These are phyloP conservation scores for Agrochola litura DNA, from an alignment of 2,888 invertebrate species.

Conservation along the genomic window DNA sequence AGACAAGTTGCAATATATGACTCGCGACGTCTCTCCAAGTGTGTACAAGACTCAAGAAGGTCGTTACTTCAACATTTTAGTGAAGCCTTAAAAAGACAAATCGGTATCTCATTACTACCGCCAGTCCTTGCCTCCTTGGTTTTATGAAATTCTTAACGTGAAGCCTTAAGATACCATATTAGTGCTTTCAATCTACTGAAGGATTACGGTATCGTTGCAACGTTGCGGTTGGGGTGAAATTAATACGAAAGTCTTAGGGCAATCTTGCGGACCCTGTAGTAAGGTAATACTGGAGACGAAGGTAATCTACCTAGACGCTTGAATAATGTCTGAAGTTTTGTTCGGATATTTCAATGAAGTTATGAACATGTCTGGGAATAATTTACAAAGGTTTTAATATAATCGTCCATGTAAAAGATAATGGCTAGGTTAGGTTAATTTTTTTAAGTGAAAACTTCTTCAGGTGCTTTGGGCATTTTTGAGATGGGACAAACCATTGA, in stretches of 20 bases:
- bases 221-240: slow-evolving; percentile 62
- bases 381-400: neutral
- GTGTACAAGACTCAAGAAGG: slow-evolving; percentile 17
- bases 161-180: slow-evolving; percentile 76
- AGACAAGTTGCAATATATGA: neutral
- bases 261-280: slow-evolving; percentile 31
- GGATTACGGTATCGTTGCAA: slow-evolving; percentile 61
- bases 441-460: no score
- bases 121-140: slow-evolving; percentile 66
- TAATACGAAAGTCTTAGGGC: slow-evolving; percentile 53
- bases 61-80: slow-evolving; percentile 71
- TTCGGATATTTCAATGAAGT: slow-evolving; percentile 10
- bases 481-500: no score
- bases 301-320: slow-evolving; percentile 12
- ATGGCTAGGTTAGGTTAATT: neutral
- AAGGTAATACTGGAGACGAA: slow-evolving; percentile 21
- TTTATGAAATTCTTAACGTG: slow-evolving; percentile 76
- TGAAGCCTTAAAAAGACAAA: slow-evolving; percentile 84
- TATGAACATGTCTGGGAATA: neutral
- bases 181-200: slow-evolving; percentile 74
- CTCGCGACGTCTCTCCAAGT: neutral
- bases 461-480: no score
- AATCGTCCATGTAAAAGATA: neutral
- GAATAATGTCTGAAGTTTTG: slow-evolving; percentile 5
- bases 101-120: slow-evolving; percentile 81